A percentile compares a stretch with the other conserved stretches of the same genome.
Conservation (phyloP, 2,113 vertebrate species). For the Pterophyllum scalare region DNA sequence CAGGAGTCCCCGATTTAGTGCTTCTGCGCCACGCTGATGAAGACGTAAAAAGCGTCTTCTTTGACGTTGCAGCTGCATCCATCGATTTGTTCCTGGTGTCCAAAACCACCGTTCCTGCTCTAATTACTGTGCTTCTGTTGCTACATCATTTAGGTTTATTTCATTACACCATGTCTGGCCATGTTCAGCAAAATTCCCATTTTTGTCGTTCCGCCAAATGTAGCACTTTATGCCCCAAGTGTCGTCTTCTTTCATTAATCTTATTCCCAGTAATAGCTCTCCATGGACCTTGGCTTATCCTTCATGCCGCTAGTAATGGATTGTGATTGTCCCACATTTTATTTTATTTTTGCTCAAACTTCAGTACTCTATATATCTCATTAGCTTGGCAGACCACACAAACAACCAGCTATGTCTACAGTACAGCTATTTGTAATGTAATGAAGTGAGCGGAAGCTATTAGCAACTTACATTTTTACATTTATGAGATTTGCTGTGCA, state of each 20-base stretch:
- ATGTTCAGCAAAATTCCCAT: constrained; percentile 11
- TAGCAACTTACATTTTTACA: not conserved
- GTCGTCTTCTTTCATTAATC: constrained; percentile 61
- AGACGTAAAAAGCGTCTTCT: not conserved
- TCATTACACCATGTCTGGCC: constrained; percentile 20
- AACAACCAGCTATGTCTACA: not conserved
- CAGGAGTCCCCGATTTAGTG: not conserved
- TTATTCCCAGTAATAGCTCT: constrained; percentile 46
- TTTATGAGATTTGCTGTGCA: not conserved
- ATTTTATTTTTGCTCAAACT: not conserved
- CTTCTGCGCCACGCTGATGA: not conserved
- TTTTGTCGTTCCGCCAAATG: constrained; percentile 8
- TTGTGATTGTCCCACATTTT: constrained; percentile 1
- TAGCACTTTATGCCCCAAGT: constrained; percentile 23
- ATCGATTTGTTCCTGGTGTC: not conserved
- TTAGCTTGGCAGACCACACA: constrained; percentile 12
- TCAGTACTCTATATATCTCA: not conserved
- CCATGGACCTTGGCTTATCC: constrained; percentile 41
- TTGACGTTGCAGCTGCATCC: not conserved
- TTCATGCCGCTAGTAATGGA: constrained; percentile 17
- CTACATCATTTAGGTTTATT: constrained; percentile 36
- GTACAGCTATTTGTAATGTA: not conserved
- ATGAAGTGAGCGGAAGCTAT: not conserved
- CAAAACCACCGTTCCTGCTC: not conserved
- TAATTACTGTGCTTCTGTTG: constrained; percentile 12